Evolutionary conservation across 2,113 vertebrate genomes (phyloP).

Genomic region (Acrocephalus kingi): DNA sequence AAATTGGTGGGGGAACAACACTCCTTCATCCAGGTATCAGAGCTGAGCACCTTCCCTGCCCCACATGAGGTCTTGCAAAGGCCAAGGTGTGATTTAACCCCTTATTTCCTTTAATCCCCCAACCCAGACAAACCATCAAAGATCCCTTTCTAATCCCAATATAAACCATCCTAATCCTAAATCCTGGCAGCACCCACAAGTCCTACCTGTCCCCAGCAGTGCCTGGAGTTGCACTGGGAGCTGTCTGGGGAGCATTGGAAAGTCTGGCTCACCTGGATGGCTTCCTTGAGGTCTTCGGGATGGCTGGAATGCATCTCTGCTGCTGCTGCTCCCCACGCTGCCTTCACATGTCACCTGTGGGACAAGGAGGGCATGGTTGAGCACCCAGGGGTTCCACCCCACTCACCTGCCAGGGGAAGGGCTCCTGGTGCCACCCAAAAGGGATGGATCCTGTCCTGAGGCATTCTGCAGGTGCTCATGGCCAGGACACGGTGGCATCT

Average conservation of each 20-base stretch:
- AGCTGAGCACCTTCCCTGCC: background rate
- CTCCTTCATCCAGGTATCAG: background rate
- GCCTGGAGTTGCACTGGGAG: background rate
- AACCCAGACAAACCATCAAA: background rate
- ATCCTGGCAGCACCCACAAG: background rate
- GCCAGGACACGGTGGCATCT: background rate
- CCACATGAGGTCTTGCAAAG: rapidly evolving
- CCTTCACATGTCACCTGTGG: conserved; percentile 78
- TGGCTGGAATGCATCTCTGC: conserved; percentile 87
- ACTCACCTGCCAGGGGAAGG: background rate
- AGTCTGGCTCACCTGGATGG: conserved; percentile 77
- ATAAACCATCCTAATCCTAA: background rate
- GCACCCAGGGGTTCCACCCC: background rate
- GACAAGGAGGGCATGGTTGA: background rate
- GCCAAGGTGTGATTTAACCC: background rate
- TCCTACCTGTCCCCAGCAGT: rapidly evolving
- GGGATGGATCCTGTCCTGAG: rapidly evolving
- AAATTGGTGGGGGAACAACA: rapidly evolving
- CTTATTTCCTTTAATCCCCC: background rate
- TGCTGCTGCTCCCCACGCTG: background rate
- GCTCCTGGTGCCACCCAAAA: background rate
- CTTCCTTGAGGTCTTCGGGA: conserved; percentile 76
- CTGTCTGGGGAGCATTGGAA: background rate
- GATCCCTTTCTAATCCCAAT: background rate
- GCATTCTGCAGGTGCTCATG: rapidly evolving